Evolutionary conservation across 2,113 vertebrate genomes (phyloP).

Genomic region (Urocitellus parryii): DNA sequence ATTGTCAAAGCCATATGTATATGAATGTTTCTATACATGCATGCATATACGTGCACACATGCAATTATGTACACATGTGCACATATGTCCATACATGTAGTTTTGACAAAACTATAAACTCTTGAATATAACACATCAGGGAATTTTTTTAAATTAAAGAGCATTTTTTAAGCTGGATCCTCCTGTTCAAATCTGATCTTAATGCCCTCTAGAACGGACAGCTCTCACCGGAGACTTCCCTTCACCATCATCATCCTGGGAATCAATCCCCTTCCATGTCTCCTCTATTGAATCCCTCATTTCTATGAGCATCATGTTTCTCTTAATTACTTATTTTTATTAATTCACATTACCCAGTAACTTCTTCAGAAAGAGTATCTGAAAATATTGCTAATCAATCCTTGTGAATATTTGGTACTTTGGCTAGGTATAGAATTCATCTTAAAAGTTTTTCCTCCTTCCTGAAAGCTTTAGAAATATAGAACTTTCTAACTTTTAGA

Average conservation of each 20-base stretch:
- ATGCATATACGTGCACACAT: too few species aligned
- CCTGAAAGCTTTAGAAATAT: neutral
- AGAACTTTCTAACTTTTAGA: neutral
- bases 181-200: neutral
- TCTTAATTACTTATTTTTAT: constrained; percentile 5
- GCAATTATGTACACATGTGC: too few species aligned
- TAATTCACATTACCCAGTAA: neutral
- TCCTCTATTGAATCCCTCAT: neutral
- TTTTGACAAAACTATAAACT: constrained; percentile 2
- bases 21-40: too few species aligned
- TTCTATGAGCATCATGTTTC: neutral
- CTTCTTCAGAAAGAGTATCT: constrained; percentile 18
- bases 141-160: neutral
- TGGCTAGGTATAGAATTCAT: constrained; percentile 16
- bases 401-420: neutral
- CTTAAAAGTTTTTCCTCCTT: neutral
- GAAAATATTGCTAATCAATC: neutral
- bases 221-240: neutral
- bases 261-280: neutral
- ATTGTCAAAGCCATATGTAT: too few species aligned
- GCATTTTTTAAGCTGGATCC: neutral
- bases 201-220: neutral
- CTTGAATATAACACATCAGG: neutral
- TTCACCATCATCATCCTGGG: neutral
- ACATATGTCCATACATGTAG: neutral